Evolutionary conservation across 2,113 vertebrate genomes (phyloP), one percentile per base, ranked within the genome.

Genomic region (Danio rerio): DNA sequence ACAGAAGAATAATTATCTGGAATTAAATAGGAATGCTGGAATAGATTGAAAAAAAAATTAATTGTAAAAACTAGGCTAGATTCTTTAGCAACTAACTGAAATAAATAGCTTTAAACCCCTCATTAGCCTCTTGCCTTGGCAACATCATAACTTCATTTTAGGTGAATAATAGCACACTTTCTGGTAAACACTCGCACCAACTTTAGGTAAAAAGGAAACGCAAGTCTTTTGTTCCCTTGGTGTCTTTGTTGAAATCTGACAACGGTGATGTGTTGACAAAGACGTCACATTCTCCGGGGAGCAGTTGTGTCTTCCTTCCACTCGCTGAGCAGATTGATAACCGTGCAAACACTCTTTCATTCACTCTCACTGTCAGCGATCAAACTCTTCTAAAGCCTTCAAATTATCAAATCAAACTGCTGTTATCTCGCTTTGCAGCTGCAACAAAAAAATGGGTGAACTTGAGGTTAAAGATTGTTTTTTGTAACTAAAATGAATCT

Each of bases 271-370:
- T 80, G 77, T 70, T 75, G 79, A 63, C 81, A 69, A 82, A 66
- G 20, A 52, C 45, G 68, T 53, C 31, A 74, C 55, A 42, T 56
- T 80, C 47, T 76, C 71, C 16, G 59, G 66, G 53, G 69, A 66
- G 68, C 45, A 21, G 80, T 68, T 81, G 82, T 58, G 18, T 49
- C 40, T 77, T 63, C 47, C 45, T 58, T 82, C 55, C n/a, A 6
- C 76, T 79, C 80, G 18, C 52, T 82, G 56, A 82, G 65, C 71
- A 82, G 50, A 85, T 63, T 78, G 40, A 65, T 80, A 82, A 82
- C 40, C 68, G 43, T 74, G 69, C 55, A 78, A 80, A 77, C 74
- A 69, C 47, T 53, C 71, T 79, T 85, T 82, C 70, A 81, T 76
- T 87, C 63, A 84, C 71, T 80, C 81, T 42, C 15, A 50, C 61